Base-by-base conservation (phyloP, 2,888 invertebrate genomes). In the Phyllotreta cruciferae region DNA sequence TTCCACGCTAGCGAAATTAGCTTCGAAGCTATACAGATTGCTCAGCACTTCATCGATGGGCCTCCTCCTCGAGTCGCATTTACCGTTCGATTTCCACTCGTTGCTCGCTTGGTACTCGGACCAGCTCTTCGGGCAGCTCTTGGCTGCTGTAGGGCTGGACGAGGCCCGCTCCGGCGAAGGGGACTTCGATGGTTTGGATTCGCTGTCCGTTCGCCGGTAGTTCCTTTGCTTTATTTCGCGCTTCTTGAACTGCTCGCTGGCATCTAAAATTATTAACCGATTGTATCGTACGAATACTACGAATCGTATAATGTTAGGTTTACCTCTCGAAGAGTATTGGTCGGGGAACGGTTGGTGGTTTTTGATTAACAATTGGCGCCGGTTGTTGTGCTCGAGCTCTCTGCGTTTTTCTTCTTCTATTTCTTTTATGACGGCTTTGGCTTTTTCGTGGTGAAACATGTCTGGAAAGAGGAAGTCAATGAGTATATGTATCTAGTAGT, bases 391-490 rank as follows among this genome's bases (percentile, higher is more conserved):
- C 37, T 62, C 63, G 56, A 39, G 56, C 62, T 72, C 70, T 7
- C 68, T 60, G 35, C 71, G 71, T 68, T 80, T 80, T 39, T 80
- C 73, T 60, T 76, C 75, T 68, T 80, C 80, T 47, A 80, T 78
- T 71, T 80, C 80, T 57, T 78, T 73, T 63, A 80, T 78, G 10
- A 78, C 77, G 52, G 78, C 73, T 67, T 78, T 80, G 5, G 78
- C 78, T 63, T 75, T 77, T 60, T 77, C 77, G 54, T 70, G 70
- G 3, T 75, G 75, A 67, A 71, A 67, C 34, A 68, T 36, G 56
- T 66, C 77, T 76, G 36, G 41, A 56, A 62, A 41, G 8, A 36
- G 13, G 53, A 35, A 50, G 0, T 36, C 6, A 45, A 38, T 41
- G 24, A n/a, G 36, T 37, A 39, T 41, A 63, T 13, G 10, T 7